Evolutionary conservation across 1,140 invertebrate genomes (phyloP), one percentile per base, ranked within the genome.

Genomic region (Eulimnadia texana): DNA sequence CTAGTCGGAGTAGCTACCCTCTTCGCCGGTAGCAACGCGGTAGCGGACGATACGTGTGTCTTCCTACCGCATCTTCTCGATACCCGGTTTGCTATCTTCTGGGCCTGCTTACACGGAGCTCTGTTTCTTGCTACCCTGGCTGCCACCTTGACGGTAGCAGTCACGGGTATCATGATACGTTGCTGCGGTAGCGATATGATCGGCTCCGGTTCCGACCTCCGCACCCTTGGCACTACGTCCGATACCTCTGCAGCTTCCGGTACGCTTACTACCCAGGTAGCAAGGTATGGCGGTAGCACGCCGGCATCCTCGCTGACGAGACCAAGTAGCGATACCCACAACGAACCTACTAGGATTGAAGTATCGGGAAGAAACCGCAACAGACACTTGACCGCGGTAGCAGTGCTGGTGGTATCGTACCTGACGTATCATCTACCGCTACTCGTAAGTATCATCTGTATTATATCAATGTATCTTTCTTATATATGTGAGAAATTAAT

Each of bases 341-440:
- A 6, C 33, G 33, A 42, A 42, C 6, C 6, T 6, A 42, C 33
- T 6, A 42, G 33, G 33, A 42, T 42, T 42, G 33, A 42, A 42
- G 33, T 42, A 42, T 42, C 72, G 51, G 60, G 60, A 61, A 54
- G 24, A 16, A 42, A 42, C 16, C 29, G 60, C 24, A 24, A 51
- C 25, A 54, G 76, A 53, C 72, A 79, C 69, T 69, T 72, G 22
- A 75, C 77, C 2, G 76, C 76, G 20, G 67, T 73, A 56, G 72
- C 76, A 1, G 70, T 78, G 27, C 63, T 78, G 25, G 68, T 72
- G 22, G 70, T 79, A n/a, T 75, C 73, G 59, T 78, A 78, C 64
- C 66, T 77, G 20, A 69, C 78, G 62, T 78, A 80, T 67, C 78
- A 80, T 67, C 63, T 79, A 25, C 79, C 79, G 3, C 68, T 78